phyloP scores from a whole-genome alignment of 2,113 vertebrate species.

The Pao palembangensis region DNA sequence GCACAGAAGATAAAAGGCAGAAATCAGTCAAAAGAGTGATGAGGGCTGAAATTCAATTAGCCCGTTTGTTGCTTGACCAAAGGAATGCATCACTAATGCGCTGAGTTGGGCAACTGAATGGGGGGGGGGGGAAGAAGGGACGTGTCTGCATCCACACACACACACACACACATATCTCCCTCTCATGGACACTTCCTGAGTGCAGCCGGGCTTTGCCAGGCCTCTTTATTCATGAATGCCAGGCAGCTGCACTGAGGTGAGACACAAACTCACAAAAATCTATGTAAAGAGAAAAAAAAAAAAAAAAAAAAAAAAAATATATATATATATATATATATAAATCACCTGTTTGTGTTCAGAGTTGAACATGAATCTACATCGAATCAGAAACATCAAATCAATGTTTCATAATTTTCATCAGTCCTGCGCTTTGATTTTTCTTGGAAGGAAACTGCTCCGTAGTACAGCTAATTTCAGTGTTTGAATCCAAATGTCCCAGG shows the following conservation, averaged over 20 bases:
- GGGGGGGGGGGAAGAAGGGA: slow-evolving; percentile 1
- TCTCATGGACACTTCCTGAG: slow-evolving; percentile 58
- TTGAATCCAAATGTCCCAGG: too few species aligned
- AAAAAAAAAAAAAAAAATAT: too few species aligned
- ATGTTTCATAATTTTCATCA: too few species aligned
- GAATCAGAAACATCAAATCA: too few species aligned
- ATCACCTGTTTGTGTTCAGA: too few species aligned
- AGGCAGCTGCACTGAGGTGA: slow-evolving; percentile 57
- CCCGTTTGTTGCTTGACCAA: slow-evolving; percentile 55
- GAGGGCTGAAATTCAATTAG: slow-evolving; percentile 71
- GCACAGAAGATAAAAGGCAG: slow-evolving; percentile 24
- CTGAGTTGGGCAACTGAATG: slow-evolving; percentile 67
- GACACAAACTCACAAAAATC: background rate
- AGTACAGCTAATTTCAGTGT: too few species aligned
- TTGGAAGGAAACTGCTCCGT: too few species aligned
- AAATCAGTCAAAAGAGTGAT: slow-evolving; percentile 27
- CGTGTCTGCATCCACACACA: slow-evolving; percentile 7
- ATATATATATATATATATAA: too few species aligned
- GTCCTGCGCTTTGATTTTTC: too few species aligned
- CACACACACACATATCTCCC: slow-evolving; percentile 1
- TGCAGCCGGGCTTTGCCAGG: slow-evolving; percentile 58
- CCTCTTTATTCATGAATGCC: slow-evolving; percentile 24
- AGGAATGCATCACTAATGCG: slow-evolving; percentile 75
- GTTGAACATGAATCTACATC: too few species aligned
- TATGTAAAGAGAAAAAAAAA: too few species aligned